Percentiles rank a stretch among this genome's conserved stretches.
Conservation (phyloP, 2,113 vertebrate genomes). For the Labeo catla region DNA sequence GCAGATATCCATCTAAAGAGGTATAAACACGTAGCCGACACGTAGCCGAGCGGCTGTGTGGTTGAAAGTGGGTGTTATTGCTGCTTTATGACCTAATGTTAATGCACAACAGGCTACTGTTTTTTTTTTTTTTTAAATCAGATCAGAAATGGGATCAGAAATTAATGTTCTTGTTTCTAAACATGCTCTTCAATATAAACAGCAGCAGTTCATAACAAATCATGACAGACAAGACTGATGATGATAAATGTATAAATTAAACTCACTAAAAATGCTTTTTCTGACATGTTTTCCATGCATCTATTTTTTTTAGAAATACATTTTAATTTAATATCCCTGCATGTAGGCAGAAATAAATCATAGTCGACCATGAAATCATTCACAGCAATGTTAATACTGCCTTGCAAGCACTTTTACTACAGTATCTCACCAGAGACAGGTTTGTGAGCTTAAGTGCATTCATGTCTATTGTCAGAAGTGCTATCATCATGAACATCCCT, state of each 20-base stretch:
- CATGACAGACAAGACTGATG: too few relatives aligned
- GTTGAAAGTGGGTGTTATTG: not conserved
- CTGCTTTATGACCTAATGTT: not conserved
- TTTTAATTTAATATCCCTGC: not conserved
- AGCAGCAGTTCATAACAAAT: too few relatives aligned
- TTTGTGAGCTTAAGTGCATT: not conserved
- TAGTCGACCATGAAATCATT: not conserved
- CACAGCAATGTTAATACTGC: not conserved
- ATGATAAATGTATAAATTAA: too few relatives aligned
- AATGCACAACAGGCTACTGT: not conserved
- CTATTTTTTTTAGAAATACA: too few relatives aligned
- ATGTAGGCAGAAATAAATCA: not conserved
- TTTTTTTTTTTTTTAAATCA: not conserved
- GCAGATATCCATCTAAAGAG: not conserved
- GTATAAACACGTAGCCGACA: not conserved
- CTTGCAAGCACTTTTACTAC: not conserved
- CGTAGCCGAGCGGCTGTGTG: not conserved
- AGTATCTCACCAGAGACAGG: not conserved
- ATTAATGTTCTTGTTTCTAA: too few relatives aligned
- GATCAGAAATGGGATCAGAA: not conserved
- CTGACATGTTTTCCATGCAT: not conserved
- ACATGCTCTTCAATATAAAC: too few relatives aligned
- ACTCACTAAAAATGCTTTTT: not conserved
- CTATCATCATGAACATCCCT: not conserved
- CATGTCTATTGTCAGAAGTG: not conserved